Conservation (phyloP, 2,888 invertebrate genomes). For the Leptopterna dolabrata region DNA sequence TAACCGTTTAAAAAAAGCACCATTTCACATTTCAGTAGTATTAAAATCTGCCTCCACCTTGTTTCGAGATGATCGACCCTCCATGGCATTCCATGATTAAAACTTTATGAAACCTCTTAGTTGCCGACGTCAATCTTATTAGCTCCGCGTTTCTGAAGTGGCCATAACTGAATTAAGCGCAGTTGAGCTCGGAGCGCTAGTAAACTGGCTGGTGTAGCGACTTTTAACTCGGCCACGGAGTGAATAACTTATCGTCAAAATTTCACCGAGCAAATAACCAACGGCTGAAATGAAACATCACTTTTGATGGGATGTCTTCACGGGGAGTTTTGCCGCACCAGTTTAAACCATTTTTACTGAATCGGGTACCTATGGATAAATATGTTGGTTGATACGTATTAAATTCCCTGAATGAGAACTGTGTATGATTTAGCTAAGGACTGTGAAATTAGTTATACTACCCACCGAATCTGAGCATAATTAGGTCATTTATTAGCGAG, state of each 20-base stretch:
- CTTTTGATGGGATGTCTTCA: background rate
- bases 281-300: background rate
- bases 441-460: too few species aligned
- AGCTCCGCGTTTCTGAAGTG: slow-evolving; percentile 12
- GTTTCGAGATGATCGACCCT: slow-evolving; percentile 17
- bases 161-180: slow-evolving; percentile 34
- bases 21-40: background rate
- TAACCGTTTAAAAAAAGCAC: background rate
- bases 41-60: background rate
- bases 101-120: slow-evolving; percentile 30
- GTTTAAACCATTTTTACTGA: too few species aligned
- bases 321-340: too few species aligned
- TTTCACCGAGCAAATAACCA: slow-evolving; percentile 19
- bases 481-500: too few species aligned
- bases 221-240: slow-evolving; percentile 3
- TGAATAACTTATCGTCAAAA: slow-evolving; percentile 17
- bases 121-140: slow-evolving; percentile 26
- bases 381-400: too few species aligned
- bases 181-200: background rate
- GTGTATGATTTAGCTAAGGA: too few species aligned
- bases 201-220: slow-evolving; percentile 23
- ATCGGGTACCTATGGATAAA: too few species aligned
- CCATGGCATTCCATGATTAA: slow-evolving; percentile 23
- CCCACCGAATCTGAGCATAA: too few species aligned
- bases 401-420: too few species aligned